Conservation (phyloP, 2,888 invertebrate genomes). For the Hyalella azteca region DNA sequence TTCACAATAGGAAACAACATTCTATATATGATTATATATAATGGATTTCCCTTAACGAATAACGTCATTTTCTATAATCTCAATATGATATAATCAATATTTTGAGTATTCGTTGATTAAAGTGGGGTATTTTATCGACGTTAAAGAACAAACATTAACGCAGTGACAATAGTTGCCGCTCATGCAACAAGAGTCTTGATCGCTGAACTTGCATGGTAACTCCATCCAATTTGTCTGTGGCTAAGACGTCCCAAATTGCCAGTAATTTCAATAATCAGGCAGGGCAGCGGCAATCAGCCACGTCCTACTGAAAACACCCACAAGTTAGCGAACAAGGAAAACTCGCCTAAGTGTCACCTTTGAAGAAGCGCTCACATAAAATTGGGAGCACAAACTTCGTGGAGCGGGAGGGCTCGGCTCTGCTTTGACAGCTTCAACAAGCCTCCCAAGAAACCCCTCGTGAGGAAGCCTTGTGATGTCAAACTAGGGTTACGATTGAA, state of each 20-base stretch:
- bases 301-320: not conserved
- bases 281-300: not conserved
- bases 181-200: not conserved
- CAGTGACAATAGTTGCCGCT: too few species aligned
- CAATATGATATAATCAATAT: too few species aligned
- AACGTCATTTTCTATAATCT: too few species aligned
- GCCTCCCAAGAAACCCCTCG: not conserved
- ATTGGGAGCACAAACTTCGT: not conserved
- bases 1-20: too few species aligned
- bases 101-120: too few species aligned
- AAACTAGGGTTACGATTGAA: not conserved
- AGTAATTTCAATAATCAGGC: not conserved
- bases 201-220: not conserved
- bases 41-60: too few species aligned
- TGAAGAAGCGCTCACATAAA: not conserved
- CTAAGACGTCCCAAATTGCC: not conserved
- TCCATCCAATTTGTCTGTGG: not conserved
- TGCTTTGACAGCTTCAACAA: constrained; percentile 4
- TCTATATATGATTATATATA: too few species aligned
- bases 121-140: too few species aligned
- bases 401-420: not conserved
- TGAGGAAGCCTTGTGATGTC: not conserved
- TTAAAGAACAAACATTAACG: too few species aligned
- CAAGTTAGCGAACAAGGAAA: not conserved
- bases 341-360: not conserved